Base-by-base conservation (phyloP, 2,888 invertebrate genomes). In the Lacanobia oleracea region DNA sequence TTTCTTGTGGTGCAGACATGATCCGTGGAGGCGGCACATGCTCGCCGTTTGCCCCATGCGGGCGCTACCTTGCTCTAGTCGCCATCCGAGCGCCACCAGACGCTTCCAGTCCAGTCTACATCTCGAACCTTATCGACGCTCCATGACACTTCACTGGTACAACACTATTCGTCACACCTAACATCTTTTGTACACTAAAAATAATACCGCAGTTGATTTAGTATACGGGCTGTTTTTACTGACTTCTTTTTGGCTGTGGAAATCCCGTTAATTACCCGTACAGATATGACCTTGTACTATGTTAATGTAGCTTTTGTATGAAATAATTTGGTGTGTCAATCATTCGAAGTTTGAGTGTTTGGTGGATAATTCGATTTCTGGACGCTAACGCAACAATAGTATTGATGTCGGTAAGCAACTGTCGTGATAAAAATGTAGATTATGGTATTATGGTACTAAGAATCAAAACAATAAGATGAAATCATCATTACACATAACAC, bases 21-120 rank as follows among this genome's bases (percentile, higher is more conserved):
- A 97, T 97, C 97, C 97, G 96, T 97, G 97, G 94, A 97, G 97
- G 96, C 97, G 97, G 96, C 97, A 97, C 97, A 97, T 97, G 94
- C 97, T 97, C 97, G 97, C 97, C 96, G 97, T 97, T 96, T 97
- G 97, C 97, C 97, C 97, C 97, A 97, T 97, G 95, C 97, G 96
- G 94, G 95, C 94, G 95, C 95, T 96, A 94, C 94, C 94, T 92
- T 88, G 89, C 86, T 86, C 94, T 88, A 88, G 88, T 88, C 93
- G 88, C 95, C 96, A 95, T 95, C 87, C 83, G 89, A 86, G 88
- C 90, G 89, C 90, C 90, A 77, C 82, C 78, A 81, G 84, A 76
- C 80, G 87, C 86, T 89, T 88, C 88, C 89, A 88, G 40, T 54
- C 88, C 86, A 81, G 76, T 84, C 91, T 91, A 93, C 92, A 92